Conservation (phyloP, 2,113 vertebrate genomes). For the Hyla sarda region DNA sequence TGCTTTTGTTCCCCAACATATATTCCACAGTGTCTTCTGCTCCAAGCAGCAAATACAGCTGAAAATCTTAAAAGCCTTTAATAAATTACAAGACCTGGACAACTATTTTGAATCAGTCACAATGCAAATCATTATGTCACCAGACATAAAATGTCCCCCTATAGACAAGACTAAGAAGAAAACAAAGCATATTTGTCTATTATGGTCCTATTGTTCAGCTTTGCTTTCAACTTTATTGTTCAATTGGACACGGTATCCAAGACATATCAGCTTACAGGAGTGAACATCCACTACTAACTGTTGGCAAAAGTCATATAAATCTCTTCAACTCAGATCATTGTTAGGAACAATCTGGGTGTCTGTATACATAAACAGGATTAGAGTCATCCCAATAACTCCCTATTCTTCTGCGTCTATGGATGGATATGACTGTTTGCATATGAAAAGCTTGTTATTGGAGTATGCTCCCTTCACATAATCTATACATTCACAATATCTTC, state of each 20-base stretch:
- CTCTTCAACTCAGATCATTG: conserved; percentile 5
- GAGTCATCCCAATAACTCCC: background rate
- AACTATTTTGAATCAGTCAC: background rate
- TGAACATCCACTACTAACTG: background rate
- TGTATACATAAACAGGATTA: background rate
- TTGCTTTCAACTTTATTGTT: conserved; percentile 37
- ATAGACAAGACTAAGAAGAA: background rate
- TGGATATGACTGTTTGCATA: no score
- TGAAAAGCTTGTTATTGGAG: background rate
- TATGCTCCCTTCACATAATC: background rate
- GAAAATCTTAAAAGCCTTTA: no score
- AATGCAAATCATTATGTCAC: background rate
- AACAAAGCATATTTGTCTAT: conserved; percentile 35
- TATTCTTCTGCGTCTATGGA: background rate
- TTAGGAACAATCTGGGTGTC: conserved; percentile 3
- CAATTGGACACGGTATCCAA: background rate
- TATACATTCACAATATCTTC: background rate
- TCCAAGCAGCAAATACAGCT: no score
- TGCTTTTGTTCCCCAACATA: no score
- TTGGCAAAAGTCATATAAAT: conserved; percentile 17
- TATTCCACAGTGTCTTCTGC: no score
- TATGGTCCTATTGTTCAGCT: conserved; percentile 53
- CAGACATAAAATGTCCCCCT: no score
- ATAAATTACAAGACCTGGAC: no score
- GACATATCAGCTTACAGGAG: background rate